phyloP scores from a whole-genome alignment of 2,888 invertebrate genomes.

The Aproaerema taeniolella region DNA sequence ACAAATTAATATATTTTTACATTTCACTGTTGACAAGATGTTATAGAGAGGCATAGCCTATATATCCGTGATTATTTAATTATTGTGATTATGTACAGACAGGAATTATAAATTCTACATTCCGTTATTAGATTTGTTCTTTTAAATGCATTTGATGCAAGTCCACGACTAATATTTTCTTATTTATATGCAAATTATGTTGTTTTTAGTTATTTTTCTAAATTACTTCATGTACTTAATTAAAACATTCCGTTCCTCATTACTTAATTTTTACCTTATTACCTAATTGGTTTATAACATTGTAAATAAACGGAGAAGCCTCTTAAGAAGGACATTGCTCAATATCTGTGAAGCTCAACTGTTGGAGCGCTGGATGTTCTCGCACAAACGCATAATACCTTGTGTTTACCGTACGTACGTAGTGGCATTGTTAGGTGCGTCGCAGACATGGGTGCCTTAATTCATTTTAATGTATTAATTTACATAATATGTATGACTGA shows the following conservation, averaged over 20 bases:
- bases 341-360: constrained; percentile 62
- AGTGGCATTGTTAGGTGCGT: no score
- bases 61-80: constrained; percentile 67
- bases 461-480: no score
- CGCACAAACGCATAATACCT: constrained; percentile 58
- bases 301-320: constrained; percentile 1
- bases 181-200: constrained; percentile 54
- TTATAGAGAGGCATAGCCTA: constrained; percentile 66
- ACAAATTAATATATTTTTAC: constrained; percentile 78
- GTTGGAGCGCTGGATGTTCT: constrained; percentile 39
- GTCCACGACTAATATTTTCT: constrained; percentile 65
- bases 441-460: no score
- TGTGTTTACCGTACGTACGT: not conserved
- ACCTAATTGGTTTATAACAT: not conserved
- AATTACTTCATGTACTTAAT: constrained; percentile 48
- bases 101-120: constrained; percentile 75
- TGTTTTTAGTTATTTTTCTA: constrained; percentile 33
- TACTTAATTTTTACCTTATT: not conserved
- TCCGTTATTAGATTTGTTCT: constrained; percentile 54
- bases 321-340: constrained; percentile 43
- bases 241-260: constrained; percentile 34
- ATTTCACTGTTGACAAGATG: constrained; percentile 68
- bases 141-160: constrained; percentile 68
- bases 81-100: constrained; percentile 70
- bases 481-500: no score